phyloP scores from a whole-genome alignment of 2,797 vertebrate genomes.

The Aphelocoma californica region DNA sequence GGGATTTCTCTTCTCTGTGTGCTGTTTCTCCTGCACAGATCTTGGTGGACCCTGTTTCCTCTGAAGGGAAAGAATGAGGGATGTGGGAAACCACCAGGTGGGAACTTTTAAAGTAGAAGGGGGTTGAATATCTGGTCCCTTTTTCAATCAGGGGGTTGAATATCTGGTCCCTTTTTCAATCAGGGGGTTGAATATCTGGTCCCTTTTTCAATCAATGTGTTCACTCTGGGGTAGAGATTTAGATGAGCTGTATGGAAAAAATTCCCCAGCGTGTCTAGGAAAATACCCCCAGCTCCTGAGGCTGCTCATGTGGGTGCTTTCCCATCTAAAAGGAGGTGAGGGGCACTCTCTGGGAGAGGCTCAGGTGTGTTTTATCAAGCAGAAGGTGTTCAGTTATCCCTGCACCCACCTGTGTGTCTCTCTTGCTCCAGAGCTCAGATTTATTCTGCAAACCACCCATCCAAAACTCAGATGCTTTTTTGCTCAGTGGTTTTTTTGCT shows the following conservation, averaged over 20 bases:
- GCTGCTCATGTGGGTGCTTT: background rate
- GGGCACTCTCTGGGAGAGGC: background rate
- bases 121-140: rapidly evolving
- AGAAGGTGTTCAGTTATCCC: background rate
- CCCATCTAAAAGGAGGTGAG: background rate
- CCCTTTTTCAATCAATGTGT: rapidly evolving
- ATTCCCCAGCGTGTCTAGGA: background rate
- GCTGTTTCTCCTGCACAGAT: background rate
- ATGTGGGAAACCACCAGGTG: background rate
- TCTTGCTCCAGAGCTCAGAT: background rate
- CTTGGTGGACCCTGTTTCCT: background rate
- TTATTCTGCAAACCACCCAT: background rate
- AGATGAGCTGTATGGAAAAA: background rate
- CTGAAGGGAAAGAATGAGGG: background rate
- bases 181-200: background rate
- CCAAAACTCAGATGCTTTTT: background rate
- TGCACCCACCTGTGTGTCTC: rapidly evolving
- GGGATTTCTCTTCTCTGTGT: background rate
- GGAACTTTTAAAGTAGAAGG: background rate
- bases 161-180: background rate
- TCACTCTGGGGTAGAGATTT: background rate
- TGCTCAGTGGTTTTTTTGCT: background rate
- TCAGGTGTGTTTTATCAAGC: background rate
- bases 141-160: background rate
- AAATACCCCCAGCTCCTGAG: rapidly evolving